Base-by-base conservation (phyloP, 2,888 invertebrate genomes). In the Pilophorus perplexus region DNA sequence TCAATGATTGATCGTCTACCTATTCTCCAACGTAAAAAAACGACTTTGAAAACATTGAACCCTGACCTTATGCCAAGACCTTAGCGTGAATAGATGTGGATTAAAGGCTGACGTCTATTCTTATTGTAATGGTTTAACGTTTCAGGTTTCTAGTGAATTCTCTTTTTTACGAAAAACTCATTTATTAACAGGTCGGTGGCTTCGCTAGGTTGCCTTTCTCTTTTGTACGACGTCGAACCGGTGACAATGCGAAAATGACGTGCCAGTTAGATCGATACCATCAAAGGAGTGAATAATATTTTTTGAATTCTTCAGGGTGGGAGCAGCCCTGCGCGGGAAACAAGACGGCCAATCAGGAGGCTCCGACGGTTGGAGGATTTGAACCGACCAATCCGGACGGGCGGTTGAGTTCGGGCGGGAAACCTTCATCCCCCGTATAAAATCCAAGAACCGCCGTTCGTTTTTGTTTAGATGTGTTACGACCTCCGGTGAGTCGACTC, bases 401-500 rank as follows among this genome's bases (percentile, higher is more conserved):
- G 14, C 42, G 8, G 27, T 42, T 40, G 8, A 23, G 5, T 37
- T 18, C 22, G 44, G 42, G 59, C 59, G 59, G 59, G 59, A 59
- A 59, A 23, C 59, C 59, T 40, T 33, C 59, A 23, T 18, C 59
- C 40, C 18, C 25, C 44, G 12, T 59, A 59, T 59, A 59, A 59
- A n/a, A 59, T 33, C 59, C 46, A 6, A 23, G 42, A 42, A 42
- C 59, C 40, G 44, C 18, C 42, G 2, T 16, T 27, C 42, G 25
- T 27, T 5, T 23, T 59, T 59, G 59, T 59, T 59, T 59, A 59
- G 59, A 59, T 42, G 59, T 59, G 59, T 33, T 1, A 25, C 23
- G 40, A 44, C 44, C 42, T 28, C 25, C 8, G 44, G 59, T 42
- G 59, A 59, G 59, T 59, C 59, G 59, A 59, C 44, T n/a, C 33